Percentiles rank a stretch among this genome's conserved stretches.
phyloP scores from a whole-genome alignment of 2,888 invertebrate genomes.

The Thera obeliscata region DNA sequence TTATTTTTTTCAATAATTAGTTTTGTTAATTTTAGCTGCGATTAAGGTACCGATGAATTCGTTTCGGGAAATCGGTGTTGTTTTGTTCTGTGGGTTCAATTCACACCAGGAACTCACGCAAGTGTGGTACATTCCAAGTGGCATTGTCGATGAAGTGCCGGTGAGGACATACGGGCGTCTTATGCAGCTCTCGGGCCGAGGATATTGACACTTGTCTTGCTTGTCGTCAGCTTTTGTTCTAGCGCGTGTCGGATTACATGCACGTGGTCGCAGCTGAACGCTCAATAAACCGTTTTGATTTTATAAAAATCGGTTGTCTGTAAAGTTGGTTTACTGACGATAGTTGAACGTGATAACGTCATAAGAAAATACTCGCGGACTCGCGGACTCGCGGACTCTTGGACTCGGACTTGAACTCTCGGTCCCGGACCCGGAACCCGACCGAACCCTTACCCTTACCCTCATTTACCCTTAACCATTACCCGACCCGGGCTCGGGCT shows the following conservation, averaged over 20 bases:
- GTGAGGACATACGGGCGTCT: constrained; percentile 78
- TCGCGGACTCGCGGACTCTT: too few species aligned
- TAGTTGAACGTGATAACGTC: too few species aligned
- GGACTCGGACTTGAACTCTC: too few species aligned
- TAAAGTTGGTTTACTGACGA: too few species aligned
- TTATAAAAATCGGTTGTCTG: too few species aligned
- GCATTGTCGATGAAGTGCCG: constrained; percentile 73
- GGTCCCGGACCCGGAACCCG: too few species aligned
- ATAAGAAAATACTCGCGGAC: too few species aligned
- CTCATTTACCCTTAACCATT: too few species aligned
- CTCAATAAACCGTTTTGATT: constrained; percentile 16
- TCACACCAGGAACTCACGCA: constrained; percentile 21
- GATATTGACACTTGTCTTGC: constrained; percentile 80
- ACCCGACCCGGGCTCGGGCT: too few species aligned
- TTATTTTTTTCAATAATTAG: constrained; percentile 67
- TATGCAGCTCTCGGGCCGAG: constrained; percentile 67
- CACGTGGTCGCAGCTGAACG: constrained; percentile 59
- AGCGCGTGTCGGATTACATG: constrained; percentile 74
- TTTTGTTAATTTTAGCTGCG: constrained; percentile 64
- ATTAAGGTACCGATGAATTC: constrained; percentile 48
- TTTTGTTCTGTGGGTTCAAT: constrained; percentile 32
- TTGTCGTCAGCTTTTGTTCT: constrained; percentile 73
- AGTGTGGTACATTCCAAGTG: constrained; percentile 61
- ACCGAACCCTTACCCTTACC: too few species aligned
- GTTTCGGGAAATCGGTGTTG: constrained; percentile 39